These are phyloP conservation scores for Drosophila saltans DNA, from an alignment of 1,140 invertebrate genomes.

Conservation along the genomic window DNA sequence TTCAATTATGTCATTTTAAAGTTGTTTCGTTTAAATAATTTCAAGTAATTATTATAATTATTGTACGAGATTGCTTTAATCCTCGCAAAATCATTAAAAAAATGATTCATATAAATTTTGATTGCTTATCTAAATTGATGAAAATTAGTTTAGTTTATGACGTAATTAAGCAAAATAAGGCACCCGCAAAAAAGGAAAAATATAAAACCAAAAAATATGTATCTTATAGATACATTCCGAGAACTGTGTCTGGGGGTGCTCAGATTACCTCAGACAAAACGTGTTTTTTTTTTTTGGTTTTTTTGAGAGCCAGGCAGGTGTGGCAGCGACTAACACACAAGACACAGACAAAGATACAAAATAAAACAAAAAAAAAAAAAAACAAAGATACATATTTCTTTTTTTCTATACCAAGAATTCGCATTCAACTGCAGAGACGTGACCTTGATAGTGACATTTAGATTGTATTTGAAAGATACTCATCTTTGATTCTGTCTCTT, in stretches of 20 bases:
- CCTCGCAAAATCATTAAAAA: constrained; percentile 26
- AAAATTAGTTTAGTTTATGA: constrained; percentile 68
- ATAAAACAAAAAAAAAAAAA: constrained; percentile 2
- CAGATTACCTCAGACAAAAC: constrained; percentile 58
- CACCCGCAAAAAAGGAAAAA: neutral
- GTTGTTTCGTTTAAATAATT: constrained; percentile 12
- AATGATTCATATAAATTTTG: constrained; percentile 35
- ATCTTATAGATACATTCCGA: constrained; percentile 60
- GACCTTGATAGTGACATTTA: constrained; percentile 75
- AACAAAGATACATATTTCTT: constrained; percentile 28
- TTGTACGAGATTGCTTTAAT: constrained; percentile 16
- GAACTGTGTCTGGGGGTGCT: constrained; percentile 52
- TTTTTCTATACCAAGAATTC: constrained; percentile 57
- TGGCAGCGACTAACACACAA: constrained; percentile 32
- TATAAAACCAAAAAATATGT: constrained; percentile 28
- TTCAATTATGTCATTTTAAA: constrained; percentile 5
- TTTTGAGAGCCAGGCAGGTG: constrained; percentile 52
- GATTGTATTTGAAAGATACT: constrained; percentile 28
- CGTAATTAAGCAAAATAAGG: constrained; percentile 68
- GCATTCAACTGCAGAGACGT: constrained; percentile 41
- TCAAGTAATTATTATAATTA: constrained; percentile 10
- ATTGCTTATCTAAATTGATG: constrained; percentile 64
- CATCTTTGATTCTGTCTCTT: constrained; percentile 16
- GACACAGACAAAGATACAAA: neutral
- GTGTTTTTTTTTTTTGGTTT: constrained; percentile 46